Percentiles rank a stretch among this genome's conserved stretches.
These are phyloP conservation scores for Epizoanthus stellaris DNA, from an alignment of 92 coral and sea anemone species.

Conservation along the genomic window DNA sequence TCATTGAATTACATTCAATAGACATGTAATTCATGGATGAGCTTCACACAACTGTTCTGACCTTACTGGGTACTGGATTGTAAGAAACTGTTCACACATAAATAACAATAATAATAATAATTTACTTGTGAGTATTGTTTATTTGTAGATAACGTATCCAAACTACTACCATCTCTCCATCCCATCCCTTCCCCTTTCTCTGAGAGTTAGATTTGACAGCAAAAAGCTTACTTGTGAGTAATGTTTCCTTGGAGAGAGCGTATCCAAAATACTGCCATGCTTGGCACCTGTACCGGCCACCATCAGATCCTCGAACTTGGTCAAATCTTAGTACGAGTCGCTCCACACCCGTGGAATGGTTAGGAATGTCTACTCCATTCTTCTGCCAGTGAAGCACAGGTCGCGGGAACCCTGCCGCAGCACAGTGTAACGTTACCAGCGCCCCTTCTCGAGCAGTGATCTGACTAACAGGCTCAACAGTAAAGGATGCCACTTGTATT, in stretches of 20 bases:
- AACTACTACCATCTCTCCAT: no score
- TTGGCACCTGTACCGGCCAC: conserved; percentile 12
- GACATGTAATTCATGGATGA: no score
- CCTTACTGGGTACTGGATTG: no score
- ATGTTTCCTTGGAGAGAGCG: conserved; percentile 11
- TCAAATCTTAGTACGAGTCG: conserved; percentile 18
- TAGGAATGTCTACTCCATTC: conserved; percentile 31
- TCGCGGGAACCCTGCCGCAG: conserved; percentile 29
- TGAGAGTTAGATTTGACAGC: no score
- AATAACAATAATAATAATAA: no score
- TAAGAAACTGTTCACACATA: no score
- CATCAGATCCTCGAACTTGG: neutral
- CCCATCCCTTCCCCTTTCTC: no score
- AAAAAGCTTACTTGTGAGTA: neutral
- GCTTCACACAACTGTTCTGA: no score
- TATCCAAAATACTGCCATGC: conserved; percentile 23
- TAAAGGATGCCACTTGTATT: neutral
- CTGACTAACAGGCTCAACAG: neutral
- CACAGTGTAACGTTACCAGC: neutral
- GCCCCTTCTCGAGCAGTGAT: neutral
- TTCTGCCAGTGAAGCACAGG: conserved; percentile 25
- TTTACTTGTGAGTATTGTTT: no score
- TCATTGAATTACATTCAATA: no score
- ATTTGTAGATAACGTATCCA: no score
- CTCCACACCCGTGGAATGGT: conserved; percentile 11